Conservation (phyloP, 2,113 vertebrate species). For the Pseudorhombus dupliciocellatus region DNA sequence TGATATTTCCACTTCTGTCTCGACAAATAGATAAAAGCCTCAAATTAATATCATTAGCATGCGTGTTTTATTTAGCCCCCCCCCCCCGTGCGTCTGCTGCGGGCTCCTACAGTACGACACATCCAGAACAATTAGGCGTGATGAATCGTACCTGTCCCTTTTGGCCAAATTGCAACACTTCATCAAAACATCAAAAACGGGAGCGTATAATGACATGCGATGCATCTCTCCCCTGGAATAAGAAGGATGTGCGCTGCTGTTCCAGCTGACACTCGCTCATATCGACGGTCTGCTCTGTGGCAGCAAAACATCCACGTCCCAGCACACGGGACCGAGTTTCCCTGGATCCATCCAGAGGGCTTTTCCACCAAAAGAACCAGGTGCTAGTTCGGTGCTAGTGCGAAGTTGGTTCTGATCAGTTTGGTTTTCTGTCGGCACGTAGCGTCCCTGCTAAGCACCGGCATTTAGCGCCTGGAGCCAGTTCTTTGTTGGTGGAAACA, state of each 20-base stretch:
- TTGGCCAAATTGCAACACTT: constrained; percentile 61
- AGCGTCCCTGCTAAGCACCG: too few species aligned
- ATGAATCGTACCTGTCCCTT: constrained; percentile 70
- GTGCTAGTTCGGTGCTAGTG: too few species aligned
- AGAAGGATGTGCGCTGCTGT: constrained; percentile 16
- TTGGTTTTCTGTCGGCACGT: too few species aligned
- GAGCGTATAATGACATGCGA: constrained; percentile 58
- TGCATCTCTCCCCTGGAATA: constrained; percentile 44
- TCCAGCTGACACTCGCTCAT: constrained; percentile 29
- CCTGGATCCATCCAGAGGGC: constrained; percentile 26
- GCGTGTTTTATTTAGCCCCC: constrained; percentile 58
- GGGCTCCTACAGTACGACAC: constrained; percentile 55
- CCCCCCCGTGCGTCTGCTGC: constrained; percentile 52
- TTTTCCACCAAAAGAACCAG: too few species aligned
- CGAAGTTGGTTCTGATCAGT: too few species aligned
- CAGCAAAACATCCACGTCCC: constrained; percentile 4
- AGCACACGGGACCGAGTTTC: constrained; percentile 23
- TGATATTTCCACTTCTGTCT: constrained; percentile 65
- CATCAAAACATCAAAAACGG: constrained; percentile 72
- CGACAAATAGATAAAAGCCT: constrained; percentile 70
- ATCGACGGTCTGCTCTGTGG: constrained; percentile 3
- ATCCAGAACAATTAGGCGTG: constrained; percentile 69
- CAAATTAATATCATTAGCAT: constrained; percentile 70
- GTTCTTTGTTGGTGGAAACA: too few species aligned
- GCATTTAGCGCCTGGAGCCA: too few species aligned